Evolutionary conservation across 2,888 invertebrate species (phyloP).

Genomic region (Taphrorychus bicolor): DNA sequence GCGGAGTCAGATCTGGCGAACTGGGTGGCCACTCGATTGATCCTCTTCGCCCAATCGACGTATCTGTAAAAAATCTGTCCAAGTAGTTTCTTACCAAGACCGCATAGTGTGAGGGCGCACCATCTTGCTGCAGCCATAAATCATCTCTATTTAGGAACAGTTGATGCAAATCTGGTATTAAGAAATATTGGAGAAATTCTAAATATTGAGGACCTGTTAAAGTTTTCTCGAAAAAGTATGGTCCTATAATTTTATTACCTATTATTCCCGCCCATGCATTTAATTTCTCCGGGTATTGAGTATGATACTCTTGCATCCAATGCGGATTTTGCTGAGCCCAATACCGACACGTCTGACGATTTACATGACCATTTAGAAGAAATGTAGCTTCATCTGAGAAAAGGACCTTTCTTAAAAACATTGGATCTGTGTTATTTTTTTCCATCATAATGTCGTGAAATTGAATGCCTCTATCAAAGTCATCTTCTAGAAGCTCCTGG

Average conservation of each 20-base stretch:
- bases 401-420: background rate
- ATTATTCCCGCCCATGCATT: background rate
- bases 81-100: background rate
- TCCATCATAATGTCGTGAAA: background rate
- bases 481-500: slow-evolving; percentile 1
- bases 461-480: background rate
- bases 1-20: no score
- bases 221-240: background rate
- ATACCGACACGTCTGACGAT: background rate
- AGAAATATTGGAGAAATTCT: background rate
- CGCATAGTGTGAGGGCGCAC: background rate
- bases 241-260: background rate
- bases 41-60: background rate
- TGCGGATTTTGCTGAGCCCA: background rate
- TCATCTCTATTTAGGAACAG: background rate
- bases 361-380: background rate
- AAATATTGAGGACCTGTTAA: background rate
- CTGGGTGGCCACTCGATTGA: background rate
- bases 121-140: background rate
- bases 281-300: background rate
- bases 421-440: background rate
- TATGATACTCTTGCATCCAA: no score
- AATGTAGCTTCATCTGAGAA: background rate
- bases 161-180: background rate
- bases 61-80: background rate